Evolutionary conservation across 2,797 vertebrate genomes (phyloP).

Genomic region (Kryptopterus vitreolus): DNA sequence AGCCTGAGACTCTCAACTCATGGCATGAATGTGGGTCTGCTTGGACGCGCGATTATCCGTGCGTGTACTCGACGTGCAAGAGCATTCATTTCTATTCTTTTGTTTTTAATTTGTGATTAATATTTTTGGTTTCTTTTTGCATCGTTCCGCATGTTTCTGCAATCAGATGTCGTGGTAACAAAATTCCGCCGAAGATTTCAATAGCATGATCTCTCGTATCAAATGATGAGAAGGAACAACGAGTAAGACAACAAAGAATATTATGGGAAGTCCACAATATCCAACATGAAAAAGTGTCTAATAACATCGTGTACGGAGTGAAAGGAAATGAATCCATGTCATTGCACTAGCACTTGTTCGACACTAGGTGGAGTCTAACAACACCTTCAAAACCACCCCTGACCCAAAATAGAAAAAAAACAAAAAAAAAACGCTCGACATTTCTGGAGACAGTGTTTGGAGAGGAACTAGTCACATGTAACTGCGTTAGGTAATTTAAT

Average conservation of each 20-base stretch:
- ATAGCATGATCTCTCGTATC: no score
- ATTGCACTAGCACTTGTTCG: constrained; percentile 3
- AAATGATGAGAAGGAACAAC: no score
- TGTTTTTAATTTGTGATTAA: no score
- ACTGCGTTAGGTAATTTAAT: no score
- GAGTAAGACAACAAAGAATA: not conserved
- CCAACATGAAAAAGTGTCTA: not conserved
- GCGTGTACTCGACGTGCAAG: constrained; percentile 5
- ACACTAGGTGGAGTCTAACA: constrained; percentile 15
- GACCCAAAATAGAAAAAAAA: not conserved
- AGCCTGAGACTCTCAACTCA: constrained; percentile 40
- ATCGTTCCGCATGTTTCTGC: constrained; percentile 46
- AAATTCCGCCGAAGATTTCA: constrained; percentile 18
- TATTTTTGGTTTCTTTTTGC: not conserved
- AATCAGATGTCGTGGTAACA: constrained; percentile 32
- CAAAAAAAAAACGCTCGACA: no score
- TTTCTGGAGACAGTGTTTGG: no score
- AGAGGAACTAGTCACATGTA: no score
- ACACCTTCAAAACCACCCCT: not conserved
- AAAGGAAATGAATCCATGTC: not conserved
- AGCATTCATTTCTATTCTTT: constrained; percentile 22
- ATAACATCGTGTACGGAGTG: no score
- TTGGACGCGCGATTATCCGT: constrained; percentile 1
- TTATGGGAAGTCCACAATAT: not conserved
- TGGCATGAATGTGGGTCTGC: constrained; percentile 33